phyloP scores from a whole-genome alignment of 2,888 invertebrate species.

The Ypsolopha scabrella region DNA sequence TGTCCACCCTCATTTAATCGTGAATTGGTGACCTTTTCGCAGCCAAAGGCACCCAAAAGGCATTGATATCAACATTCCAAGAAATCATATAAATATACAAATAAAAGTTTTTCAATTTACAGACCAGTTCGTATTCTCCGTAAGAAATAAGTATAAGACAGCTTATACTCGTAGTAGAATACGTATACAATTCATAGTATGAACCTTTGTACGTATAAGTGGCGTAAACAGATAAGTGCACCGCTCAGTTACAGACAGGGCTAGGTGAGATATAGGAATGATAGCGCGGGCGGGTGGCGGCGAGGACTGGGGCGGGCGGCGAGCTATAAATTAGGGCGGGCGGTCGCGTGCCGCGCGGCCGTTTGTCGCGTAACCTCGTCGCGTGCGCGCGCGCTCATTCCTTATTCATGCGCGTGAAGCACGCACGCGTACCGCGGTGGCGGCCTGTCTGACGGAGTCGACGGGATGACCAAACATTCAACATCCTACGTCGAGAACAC shows the following conservation, averaged over 20 bases:
- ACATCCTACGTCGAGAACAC: conserved; percentile 9
- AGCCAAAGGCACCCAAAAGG: no score
- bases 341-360: conserved; percentile 39
- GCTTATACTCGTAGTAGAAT: not conserved
- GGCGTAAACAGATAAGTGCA: conserved; percentile 17
- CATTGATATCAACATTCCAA: no score
- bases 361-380: conserved; percentile 29
- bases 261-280: conserved; percentile 29
- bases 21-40: no score
- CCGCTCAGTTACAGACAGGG: conserved; percentile 22
- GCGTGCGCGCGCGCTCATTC: conserved; percentile 68
- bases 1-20: no score
- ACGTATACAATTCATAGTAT: not conserved
- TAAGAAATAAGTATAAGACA: no score
- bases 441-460: not conserved
- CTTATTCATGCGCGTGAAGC: conserved; percentile 58
- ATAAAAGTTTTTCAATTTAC: no score
- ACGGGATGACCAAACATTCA: conserved; percentile 18
- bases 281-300: conserved; percentile 32
- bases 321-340: conserved; percentile 48
- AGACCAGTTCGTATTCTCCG: no score
- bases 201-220: not conserved
- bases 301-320: conserved; percentile 29
- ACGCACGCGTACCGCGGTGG: conserved; percentile 27
- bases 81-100: no score